Conservation (phyloP, 2,797 vertebrate genomes). For the Caiman crocodilus region DNA sequence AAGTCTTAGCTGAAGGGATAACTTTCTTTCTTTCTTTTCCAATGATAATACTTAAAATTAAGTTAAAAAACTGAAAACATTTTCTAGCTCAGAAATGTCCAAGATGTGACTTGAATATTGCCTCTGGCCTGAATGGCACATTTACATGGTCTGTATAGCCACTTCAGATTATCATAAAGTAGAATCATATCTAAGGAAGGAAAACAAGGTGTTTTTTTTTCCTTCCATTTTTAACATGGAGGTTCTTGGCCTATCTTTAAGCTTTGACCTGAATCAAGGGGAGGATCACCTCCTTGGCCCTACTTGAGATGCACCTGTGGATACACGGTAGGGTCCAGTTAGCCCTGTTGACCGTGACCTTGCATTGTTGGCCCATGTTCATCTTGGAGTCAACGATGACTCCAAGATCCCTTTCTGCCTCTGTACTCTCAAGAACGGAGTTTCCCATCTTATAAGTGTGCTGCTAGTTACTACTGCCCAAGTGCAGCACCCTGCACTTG, state of each 20-base stretch:
- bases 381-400: too few species aligned
- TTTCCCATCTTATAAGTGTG: too few species aligned
- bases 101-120: accelerated
- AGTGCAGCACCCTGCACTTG: too few species aligned
- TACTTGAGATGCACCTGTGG: too few species aligned
- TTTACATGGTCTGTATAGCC: background rate
- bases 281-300: too few species aligned
- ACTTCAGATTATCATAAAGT: background rate
- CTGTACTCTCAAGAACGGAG: too few species aligned
- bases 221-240: background rate
- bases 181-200: background rate
- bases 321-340: too few species aligned
- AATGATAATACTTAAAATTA: background rate
- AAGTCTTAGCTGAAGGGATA: conserved; percentile 17
- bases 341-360: too few species aligned
- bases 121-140: background rate
- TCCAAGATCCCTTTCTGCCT: too few species aligned
- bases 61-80: background rate
- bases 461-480: too few species aligned
- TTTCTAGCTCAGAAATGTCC: background rate
- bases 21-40: background rate
- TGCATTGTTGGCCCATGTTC: too few species aligned
- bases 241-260: background rate
- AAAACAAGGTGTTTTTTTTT: background rate
- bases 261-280: background rate